These are phyloP conservation scores for Lingula anatina DNA, from an alignment of 2,888 invertebrate genomes.

Conservation along the genomic window DNA sequence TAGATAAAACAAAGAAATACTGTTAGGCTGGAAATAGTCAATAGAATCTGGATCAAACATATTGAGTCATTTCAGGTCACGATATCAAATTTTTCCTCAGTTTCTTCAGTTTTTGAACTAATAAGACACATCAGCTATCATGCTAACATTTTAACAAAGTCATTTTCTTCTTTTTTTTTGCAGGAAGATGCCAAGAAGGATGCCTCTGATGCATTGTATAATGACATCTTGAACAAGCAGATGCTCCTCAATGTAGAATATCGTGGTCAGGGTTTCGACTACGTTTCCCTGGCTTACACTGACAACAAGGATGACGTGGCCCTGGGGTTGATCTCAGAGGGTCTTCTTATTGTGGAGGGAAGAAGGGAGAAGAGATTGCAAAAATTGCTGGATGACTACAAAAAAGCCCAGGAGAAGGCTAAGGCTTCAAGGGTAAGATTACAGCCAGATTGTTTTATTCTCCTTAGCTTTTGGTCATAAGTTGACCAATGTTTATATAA, in stretches of 20 bases:
- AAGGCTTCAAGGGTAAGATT: conserved; percentile 64
- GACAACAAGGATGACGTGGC: conserved; percentile 64
- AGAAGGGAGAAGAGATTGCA: conserved; percentile 76
- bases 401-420: conserved; percentile 79
- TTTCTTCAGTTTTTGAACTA: too few species aligned
- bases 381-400: conserved; percentile 71
- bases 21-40: too few species aligned
- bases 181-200: conserved; percentile 71
- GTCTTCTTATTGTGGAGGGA: conserved; percentile 72
- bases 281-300: conserved; percentile 34
- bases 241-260: conserved; percentile 80
- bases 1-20: too few species aligned
- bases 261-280: conserved; percentile 52
- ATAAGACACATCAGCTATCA: too few species aligned
- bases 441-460: background rate
- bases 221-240: conserved; percentile 68
- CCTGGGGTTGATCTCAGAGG: conserved; percentile 78
- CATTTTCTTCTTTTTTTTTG: conserved; percentile 6
- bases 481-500: too few species aligned
- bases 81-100: too few species aligned
- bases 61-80: too few species aligned
- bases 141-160: too few species aligned
- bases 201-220: conserved; percentile 65
- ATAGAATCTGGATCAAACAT: too few species aligned
- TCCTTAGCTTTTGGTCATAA: background rate